Conservation (phyloP, 1,140 invertebrate genomes). For the Aphaenogaster rudis region DNA sequence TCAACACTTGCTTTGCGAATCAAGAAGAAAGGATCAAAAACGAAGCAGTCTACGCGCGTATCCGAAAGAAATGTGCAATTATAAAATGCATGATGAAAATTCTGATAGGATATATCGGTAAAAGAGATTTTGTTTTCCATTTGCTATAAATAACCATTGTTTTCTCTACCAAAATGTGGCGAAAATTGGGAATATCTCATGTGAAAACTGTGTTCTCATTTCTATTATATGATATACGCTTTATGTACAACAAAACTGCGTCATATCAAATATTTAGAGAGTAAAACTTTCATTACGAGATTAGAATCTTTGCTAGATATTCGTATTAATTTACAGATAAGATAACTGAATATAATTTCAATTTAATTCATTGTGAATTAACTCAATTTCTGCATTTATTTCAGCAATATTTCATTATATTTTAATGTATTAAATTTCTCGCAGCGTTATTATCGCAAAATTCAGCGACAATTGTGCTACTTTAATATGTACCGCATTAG, state of each 20-base stretch:
- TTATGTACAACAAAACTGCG: background rate
- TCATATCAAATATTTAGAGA: background rate
- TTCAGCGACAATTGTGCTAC: background rate
- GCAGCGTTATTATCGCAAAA: background rate
- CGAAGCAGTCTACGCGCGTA: background rate
- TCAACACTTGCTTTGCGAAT: conserved; percentile 17
- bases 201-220: conserved; percentile 4
- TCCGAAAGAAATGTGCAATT: conserved; percentile 18
- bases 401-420: background rate
- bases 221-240: background rate
- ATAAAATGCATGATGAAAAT: background rate
- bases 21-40: conserved; percentile 10
- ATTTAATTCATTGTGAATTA: background rate
- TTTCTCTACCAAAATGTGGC: background rate
- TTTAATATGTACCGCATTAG: conserved; percentile 12
- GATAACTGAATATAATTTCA: background rate
- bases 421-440: conserved; percentile 31
- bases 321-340: background rate
- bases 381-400: conserved; percentile 23
- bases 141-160: background rate
- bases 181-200: background rate
- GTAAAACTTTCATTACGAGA: conserved; percentile 32
- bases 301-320: background rate
- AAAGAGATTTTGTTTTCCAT: background rate
- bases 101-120: background rate